Evolutionary conservation across 2,797 vertebrate species (phyloP).

Genomic region (Sebastes minor): DNA sequence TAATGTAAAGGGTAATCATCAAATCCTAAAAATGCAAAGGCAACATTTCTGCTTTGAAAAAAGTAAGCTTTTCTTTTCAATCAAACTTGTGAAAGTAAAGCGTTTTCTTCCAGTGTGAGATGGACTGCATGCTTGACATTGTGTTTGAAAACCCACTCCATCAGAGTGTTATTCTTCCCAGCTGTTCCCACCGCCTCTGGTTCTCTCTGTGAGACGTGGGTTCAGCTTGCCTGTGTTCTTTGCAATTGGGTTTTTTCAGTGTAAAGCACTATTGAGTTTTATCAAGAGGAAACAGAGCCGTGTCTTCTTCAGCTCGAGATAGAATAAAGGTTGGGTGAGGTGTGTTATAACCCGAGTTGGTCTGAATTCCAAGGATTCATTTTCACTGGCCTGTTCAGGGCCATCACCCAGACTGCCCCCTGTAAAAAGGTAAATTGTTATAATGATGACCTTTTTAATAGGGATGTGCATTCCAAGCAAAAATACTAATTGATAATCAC

Average conservation of each 20-base stretch:
- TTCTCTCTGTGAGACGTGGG: background rate
- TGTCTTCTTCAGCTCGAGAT: background rate
- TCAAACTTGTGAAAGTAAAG: background rate
- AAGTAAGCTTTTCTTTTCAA: background rate
- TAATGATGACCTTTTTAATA: background rate
- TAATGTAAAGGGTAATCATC: background rate
- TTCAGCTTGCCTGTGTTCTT: background rate
- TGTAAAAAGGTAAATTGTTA: background rate
- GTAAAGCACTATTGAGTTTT: background rate
- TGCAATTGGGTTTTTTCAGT: background rate
- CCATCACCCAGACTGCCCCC: accelerated
- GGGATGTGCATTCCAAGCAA: too few relatives aligned
- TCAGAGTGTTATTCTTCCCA: background rate
- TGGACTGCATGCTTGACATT: background rate
- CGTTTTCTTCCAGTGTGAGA: background rate
- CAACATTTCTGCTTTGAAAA: background rate
- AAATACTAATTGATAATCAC: too few relatives aligned
- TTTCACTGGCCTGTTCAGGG: background rate
- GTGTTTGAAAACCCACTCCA: background rate
- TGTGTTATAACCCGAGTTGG: background rate
- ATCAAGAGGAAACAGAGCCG: background rate
- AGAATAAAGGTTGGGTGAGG: background rate
- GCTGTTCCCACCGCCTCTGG: background rate
- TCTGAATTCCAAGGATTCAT: background rate
- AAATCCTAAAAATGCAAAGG: background rate